A percentile compares a stretch with the other conserved stretches of the same genome.
Conservation (phyloP, 2,113 vertebrate species). For the Oceanites oceanicus region DNA sequence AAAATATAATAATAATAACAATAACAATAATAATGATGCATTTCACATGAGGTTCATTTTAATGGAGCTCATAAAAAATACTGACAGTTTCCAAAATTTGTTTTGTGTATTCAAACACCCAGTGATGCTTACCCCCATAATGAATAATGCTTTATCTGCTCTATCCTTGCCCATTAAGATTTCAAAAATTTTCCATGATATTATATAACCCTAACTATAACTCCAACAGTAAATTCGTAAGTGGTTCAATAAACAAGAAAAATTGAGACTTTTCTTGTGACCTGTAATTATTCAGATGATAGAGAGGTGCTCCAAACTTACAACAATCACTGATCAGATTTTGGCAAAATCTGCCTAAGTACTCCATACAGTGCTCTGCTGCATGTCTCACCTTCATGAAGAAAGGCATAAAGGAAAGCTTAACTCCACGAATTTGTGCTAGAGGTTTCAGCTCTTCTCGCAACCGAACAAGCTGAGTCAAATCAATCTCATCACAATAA, state of each 20-base stretch:
- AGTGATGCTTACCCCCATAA: background rate
- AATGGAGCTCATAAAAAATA: background rate
- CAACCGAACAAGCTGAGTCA: conserved; percentile 82
- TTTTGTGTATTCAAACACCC: background rate
- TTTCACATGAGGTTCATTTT: background rate
- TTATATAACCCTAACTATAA: background rate
- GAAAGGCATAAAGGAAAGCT: conserved; percentile 95
- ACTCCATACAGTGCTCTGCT: background rate
- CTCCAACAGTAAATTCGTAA: background rate
- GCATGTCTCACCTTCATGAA: conserved; percentile 88
- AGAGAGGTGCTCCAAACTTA: background rate
- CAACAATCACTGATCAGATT: background rate
- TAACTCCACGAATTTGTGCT: conserved; percentile 80
- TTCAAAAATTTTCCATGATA: accelerated
- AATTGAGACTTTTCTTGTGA: background rate
- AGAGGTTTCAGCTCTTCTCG: conserved; percentile 80
- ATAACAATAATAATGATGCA: background rate
- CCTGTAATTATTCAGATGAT: background rate
- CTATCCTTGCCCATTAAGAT: background rate
- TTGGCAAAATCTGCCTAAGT: background rate
- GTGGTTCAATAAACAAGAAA: background rate
- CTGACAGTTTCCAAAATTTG: background rate
- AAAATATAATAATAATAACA: background rate
- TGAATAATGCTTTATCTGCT: background rate
- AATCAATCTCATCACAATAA: conserved; percentile 90